Conservation (phyloP, 2,113 vertebrate species). For the Pelecanoides urinatrix region DNA sequence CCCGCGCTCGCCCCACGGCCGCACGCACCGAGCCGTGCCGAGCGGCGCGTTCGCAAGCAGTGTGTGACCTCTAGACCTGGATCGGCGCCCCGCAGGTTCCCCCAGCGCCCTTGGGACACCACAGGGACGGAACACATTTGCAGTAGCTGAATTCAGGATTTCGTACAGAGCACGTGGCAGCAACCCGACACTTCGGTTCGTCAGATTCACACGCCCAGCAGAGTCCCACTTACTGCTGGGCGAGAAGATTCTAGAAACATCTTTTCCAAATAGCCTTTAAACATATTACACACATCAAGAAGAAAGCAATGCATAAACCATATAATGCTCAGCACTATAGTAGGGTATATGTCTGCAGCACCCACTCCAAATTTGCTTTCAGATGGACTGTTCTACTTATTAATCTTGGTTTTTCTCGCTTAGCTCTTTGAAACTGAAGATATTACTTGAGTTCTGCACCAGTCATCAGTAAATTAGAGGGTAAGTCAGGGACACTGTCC, state of each 20-base stretch:
- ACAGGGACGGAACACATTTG: fast-evolving
- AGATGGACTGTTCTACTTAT: neutral
- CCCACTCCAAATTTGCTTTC: neutral
- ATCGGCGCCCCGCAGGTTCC: fast-evolving
- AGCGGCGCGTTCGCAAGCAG: too few species aligned
- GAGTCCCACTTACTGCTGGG: neutral
- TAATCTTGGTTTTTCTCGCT: neutral
- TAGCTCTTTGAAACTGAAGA: neutral
- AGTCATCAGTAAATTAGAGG: neutral
- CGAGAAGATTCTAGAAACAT: neutral
- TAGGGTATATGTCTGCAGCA: neutral
- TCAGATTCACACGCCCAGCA: neutral
- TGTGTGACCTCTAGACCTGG: too few species aligned
- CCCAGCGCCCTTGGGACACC: fast-evolving
- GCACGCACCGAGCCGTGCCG: fast-evolving
- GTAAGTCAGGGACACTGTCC: fast-evolving
- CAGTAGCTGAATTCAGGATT: neutral
- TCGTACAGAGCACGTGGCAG: neutral
- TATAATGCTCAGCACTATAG: neutral
- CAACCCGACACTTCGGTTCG: neutral
- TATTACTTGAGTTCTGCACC: neutral
- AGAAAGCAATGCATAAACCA: neutral
- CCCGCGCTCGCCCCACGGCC: too few species aligned
- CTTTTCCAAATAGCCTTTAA: neutral
- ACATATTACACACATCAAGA: neutral